Conservation (phyloP, 2,888 invertebrate genomes). For the Oscheius sp. region DNA sequence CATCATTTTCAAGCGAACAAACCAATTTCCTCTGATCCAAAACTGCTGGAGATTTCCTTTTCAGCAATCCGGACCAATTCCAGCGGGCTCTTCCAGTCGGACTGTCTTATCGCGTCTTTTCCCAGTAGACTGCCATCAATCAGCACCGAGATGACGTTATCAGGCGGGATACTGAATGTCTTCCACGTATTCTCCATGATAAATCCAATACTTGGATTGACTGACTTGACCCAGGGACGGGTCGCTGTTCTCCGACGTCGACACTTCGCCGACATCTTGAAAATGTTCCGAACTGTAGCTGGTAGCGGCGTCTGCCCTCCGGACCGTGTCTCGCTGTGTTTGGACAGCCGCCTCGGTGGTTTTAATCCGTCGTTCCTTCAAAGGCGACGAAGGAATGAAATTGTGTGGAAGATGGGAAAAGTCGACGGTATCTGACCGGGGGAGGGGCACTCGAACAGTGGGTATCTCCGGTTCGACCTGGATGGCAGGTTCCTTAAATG, state of each 20-base stretch:
- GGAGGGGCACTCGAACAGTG: too few species aligned
- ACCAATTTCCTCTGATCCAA: constrained; percentile 34
- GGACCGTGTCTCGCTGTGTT: not conserved
- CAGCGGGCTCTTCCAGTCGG: constrained; percentile 26
- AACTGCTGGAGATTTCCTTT: constrained; percentile 31
- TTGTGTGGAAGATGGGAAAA: not conserved
- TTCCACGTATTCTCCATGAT: not conserved
- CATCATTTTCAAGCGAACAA: not conserved
- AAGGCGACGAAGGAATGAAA: constrained; percentile 24
- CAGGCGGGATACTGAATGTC: not conserved
- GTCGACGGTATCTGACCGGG: not conserved
- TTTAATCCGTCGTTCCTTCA: not conserved
- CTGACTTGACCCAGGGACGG: constrained; percentile 11
- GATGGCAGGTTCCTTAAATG: too few species aligned
- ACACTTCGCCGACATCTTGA: constrained; percentile 12
- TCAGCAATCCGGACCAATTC: constrained; percentile 21
- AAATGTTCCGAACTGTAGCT: not conserved
- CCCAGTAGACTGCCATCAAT: constrained; percentile 38
- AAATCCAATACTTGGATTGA: not conserved
- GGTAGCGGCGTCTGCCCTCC: constrained; percentile 17
- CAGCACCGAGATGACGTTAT: constrained; percentile 28
- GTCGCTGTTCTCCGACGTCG: constrained; percentile 15
- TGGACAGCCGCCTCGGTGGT: constrained; percentile 5
- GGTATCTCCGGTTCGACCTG: too few species aligned
- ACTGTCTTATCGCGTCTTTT: constrained; percentile 25